These are phyloP conservation scores for Zhuqinia jingwanae DNA, from an alignment of 2,888 invertebrate genomes.

Conservation along the genomic window DNA sequence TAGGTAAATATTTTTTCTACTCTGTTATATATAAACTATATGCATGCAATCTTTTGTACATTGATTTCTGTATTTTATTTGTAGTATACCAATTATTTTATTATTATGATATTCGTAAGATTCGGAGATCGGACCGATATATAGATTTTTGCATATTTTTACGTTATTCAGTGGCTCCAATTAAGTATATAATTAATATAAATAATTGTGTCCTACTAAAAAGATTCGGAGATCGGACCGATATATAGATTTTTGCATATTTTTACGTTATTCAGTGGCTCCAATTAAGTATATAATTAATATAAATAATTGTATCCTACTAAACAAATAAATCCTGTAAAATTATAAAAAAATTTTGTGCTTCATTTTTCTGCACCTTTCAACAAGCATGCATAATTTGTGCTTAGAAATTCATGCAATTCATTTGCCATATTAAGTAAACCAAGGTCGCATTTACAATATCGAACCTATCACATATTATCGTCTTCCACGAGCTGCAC, in stretches of 20 bases:
- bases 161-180: not conserved
- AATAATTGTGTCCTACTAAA: too few relatives aligned
- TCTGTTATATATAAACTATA: too few relatives aligned
- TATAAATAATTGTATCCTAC: too few relatives aligned
- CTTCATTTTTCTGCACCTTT: too few relatives aligned
- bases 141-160: conserved; percentile 15
- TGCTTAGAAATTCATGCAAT: too few relatives aligned
- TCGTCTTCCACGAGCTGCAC: too few relatives aligned
- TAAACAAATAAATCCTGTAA: too few relatives aligned
- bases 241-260: conserved; percentile 16
- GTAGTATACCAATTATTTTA: not conserved
- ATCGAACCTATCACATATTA: too few relatives aligned
- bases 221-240: not conserved
- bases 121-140: not conserved
- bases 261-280: not conserved
- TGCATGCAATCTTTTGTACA: conserved; percentile 40
- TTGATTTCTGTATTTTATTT: conserved; percentile 34
- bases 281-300: not conserved
- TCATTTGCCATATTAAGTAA: too few relatives aligned
- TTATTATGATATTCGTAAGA: not conserved
- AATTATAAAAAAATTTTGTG: too few relatives aligned
- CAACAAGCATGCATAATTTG: too few relatives aligned
- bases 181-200: not conserved
- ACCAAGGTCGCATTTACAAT: too few relatives aligned
- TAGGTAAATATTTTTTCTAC: conserved; percentile 23